Conservation (phyloP, 2,888 invertebrate genomes). For the Thysanoteuthis rhombus region DNA sequence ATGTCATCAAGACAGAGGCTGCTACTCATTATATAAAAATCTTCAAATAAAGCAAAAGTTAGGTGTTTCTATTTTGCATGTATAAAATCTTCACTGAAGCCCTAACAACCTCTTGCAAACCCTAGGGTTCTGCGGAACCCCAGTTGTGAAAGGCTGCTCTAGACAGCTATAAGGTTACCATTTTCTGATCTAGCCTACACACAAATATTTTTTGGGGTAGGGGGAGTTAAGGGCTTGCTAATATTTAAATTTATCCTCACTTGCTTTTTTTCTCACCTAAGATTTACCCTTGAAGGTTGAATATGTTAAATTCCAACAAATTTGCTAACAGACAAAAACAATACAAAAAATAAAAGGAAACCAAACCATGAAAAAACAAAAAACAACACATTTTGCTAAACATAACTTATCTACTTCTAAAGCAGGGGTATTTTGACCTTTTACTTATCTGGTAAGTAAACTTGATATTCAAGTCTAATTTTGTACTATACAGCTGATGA, state of each 20-base stretch:
- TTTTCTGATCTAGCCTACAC: too few species aligned
- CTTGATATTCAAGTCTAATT: slow-evolving; percentile 12
- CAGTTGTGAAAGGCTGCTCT: too few species aligned
- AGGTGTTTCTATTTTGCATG: too few species aligned
- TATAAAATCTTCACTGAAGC: too few species aligned
- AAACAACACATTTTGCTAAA: neutral
- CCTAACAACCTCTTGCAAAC: too few species aligned
- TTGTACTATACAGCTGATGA: neutral
- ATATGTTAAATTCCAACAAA: neutral
- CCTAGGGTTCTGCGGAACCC: too few species aligned
- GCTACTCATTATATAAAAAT: too few species aligned
- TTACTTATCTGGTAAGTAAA: neutral
- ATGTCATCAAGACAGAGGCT: too few species aligned
- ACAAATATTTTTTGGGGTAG: too few species aligned
- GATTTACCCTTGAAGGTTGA: neutral
- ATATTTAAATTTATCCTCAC: neutral
- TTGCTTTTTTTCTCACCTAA: neutral
- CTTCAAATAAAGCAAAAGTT: too few species aligned
- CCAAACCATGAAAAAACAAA: neutral
- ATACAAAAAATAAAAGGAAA: neutral
- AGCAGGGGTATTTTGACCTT: neutral
- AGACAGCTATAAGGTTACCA: too few species aligned
- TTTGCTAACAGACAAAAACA: neutral
- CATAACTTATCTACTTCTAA: neutral
- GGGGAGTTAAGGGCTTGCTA: neutral